Evolutionary conservation across 2,113 vertebrate genomes (phyloP).

Genomic region (Macrotis lagotis): DNA sequence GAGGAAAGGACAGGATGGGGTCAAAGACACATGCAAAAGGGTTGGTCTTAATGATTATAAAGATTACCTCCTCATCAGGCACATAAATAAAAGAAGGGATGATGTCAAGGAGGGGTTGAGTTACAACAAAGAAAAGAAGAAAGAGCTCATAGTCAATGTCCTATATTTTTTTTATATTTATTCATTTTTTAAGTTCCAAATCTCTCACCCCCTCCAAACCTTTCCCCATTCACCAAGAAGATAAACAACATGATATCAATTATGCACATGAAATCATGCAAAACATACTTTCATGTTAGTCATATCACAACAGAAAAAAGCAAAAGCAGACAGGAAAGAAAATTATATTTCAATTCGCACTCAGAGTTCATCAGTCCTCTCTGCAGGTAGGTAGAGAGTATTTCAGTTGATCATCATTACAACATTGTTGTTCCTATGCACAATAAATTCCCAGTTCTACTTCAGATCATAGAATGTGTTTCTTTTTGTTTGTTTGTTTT

Average conservation of each 20-base stretch:
- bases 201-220: neutral
- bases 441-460: neutral
- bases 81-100: neutral
- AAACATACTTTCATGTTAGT: neutral
- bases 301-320: neutral
- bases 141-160: neutral
- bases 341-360: neutral
- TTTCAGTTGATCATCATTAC: neutral
- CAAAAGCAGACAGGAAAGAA: neutral
- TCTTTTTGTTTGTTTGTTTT: no score
- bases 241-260: neutral
- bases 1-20: neutral
- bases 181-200: neutral
- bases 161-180: neutral
- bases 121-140: neutral
- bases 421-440: neutral
- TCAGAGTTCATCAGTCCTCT: neutral
- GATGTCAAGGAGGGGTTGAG: neutral
- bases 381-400: neutral
- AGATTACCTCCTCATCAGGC: neutral
- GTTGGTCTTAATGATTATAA: neutral
- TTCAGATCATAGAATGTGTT: no score
- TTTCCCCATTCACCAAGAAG: neutral
- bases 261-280: neutral
- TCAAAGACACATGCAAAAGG: neutral